Evolutionary conservation across 2,797 vertebrate species (phyloP).

Genomic region (Naso thynnoides): DNA sequence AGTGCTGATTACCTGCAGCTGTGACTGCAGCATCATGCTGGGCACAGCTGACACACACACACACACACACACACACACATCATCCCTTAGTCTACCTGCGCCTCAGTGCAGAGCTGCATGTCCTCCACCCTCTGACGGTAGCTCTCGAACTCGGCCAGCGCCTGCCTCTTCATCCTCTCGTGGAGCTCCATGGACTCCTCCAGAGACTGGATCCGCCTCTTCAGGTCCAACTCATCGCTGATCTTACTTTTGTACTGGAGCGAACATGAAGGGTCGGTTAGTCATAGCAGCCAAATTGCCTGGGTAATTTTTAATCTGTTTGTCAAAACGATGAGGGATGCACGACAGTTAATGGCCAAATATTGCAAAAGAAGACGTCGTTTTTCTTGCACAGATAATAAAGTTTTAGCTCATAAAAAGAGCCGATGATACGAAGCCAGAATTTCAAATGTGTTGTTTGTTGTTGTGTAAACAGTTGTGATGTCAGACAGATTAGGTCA

Average conservation of each 20-base stretch:
- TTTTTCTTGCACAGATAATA: too few species aligned
- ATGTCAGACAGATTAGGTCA: too few species aligned
- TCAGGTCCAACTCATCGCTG: constrained; percentile 95
- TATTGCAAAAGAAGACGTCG: too few species aligned
- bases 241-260: constrained; percentile 94
- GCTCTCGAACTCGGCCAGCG: constrained; percentile 94
- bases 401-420: too few species aligned
- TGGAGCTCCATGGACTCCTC: constrained; percentile 97
- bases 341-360: too few species aligned
- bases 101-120: constrained; percentile 96
- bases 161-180: constrained; percentile 95
- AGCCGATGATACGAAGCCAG: too few species aligned
- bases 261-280: not conserved
- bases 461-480: too few species aligned
- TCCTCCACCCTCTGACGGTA: constrained; percentile 97
- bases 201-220: constrained; percentile 93
- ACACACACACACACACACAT: not conserved
- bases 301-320: too few species aligned
- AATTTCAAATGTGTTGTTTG: too few species aligned
- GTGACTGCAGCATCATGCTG: constrained; percentile 18
- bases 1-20: constrained; percentile 39
- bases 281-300: too few species aligned
- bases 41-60: constrained; percentile 14
- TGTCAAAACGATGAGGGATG: too few species aligned
- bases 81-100: constrained; percentile 74